These are phyloP conservation scores for Pitangus sulphuratus DNA, from an alignment of 2,797 vertebrate species.

Conservation along the genomic window DNA sequence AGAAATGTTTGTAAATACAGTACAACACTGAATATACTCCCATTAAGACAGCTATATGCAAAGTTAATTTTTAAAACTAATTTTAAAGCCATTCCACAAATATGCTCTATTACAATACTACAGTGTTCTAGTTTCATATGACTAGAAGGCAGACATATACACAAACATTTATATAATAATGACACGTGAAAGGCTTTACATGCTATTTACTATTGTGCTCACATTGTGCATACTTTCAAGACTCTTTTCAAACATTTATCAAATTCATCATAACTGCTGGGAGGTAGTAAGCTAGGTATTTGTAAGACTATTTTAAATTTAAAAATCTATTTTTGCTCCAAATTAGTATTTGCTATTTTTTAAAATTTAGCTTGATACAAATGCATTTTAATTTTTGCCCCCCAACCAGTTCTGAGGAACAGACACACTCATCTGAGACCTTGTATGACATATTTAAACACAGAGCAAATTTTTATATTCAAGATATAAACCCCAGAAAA, in stretches of 20 bases:
- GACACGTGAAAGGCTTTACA: neutral
- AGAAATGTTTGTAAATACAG: neutral
- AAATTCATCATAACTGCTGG: neutral
- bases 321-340: neutral
- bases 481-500: slow-evolving; percentile 42
- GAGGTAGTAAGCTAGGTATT: neutral
- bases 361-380: neutral
- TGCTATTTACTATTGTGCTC: neutral
- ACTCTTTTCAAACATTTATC: neutral
- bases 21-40: neutral
- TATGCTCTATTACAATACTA: neutral
- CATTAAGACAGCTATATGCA: neutral
- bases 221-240: neutral
- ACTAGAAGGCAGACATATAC: neutral
- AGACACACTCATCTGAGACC: neutral
- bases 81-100: neutral
- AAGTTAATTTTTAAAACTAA: neutral
- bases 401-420: neutral
- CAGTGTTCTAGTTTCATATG: neutral
- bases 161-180: neutral
- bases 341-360: neutral
- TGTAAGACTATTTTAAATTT: neutral
- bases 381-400: neutral
- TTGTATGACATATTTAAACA: neutral
- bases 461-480: slow-evolving; percentile 13